Evolutionary conservation across 2,888 invertebrate species (phyloP).

Genomic region (Apomyelois bistriatella): DNA sequence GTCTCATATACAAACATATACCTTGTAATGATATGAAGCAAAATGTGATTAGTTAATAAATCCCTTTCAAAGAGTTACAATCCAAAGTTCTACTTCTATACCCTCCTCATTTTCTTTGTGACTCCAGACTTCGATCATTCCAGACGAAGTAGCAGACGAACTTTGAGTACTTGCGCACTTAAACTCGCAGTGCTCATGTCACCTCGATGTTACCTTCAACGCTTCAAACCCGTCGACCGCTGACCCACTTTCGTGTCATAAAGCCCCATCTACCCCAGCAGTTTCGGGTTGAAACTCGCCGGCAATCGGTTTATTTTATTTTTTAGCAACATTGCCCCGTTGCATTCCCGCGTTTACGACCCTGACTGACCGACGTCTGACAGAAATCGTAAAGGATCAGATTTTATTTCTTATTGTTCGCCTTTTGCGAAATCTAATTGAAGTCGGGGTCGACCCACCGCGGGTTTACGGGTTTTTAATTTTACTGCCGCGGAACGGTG

Average conservation of each 20-base stretch:
- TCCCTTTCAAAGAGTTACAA: too few relatives aligned
- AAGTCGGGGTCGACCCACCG: slow-evolving; percentile 58
- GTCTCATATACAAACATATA: too few relatives aligned
- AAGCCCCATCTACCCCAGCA: slow-evolving; percentile 60
- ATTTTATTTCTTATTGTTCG: slow-evolving; percentile 80
- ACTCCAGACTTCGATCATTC: slow-evolving; percentile 11
- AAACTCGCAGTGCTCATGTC: slow-evolving; percentile 18
- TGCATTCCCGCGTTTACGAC: slow-evolving; percentile 73
- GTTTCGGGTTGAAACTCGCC: slow-evolving; percentile 46
- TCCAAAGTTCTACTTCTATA: too few relatives aligned
- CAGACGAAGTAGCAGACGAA: neutral
- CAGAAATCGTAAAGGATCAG: slow-evolving; percentile 72
- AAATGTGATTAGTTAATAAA: too few relatives aligned
- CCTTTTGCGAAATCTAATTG: slow-evolving; percentile 77
- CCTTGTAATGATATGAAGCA: too few relatives aligned
- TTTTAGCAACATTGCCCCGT: slow-evolving; percentile 58
- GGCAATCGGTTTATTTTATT: slow-evolving; percentile 55
- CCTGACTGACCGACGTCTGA: slow-evolving; percentile 65
- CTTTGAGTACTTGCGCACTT: slow-evolving; percentile 17
- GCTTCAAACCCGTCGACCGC: slow-evolving; percentile 31
- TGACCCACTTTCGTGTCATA: slow-evolving; percentile 69
- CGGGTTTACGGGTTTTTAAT: slow-evolving; percentile 73
- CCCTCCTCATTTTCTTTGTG: slow-evolving; percentile 9
- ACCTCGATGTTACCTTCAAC: slow-evolving; percentile 27
- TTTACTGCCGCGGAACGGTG: slow-evolving; percentile 60